Percentiles rank a stretch among this genome's conserved stretches.
phyloP scores from a whole-genome alignment of 2,113 vertebrate genomes.

The Oreochromis spilurus region DNA sequence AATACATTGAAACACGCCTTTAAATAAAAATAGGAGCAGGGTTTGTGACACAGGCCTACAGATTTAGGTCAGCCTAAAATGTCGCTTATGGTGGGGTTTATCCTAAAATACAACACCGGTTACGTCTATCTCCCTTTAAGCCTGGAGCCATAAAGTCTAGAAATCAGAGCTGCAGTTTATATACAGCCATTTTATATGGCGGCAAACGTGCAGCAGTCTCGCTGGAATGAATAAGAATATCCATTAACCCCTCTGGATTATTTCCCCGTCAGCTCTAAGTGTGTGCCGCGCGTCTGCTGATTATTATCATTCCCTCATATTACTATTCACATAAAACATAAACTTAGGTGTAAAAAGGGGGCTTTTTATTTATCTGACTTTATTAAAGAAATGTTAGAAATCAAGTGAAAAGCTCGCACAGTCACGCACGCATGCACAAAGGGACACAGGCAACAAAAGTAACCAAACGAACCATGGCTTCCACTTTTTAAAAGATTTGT shows the following conservation, averaged over 20 bases:
- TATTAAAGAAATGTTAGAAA: neutral
- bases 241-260: conserved; percentile 24
- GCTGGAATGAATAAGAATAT: conserved; percentile 31
- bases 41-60: neutral
- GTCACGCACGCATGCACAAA: neutral
- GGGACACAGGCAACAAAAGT: neutral
- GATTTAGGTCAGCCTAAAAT: conserved; percentile 27
- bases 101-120: conserved; percentile 20
- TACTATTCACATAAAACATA: neutral
- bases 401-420: neutral
- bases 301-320: neutral
- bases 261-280: conserved; percentile 3
- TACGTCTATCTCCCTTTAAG: conserved; percentile 17
- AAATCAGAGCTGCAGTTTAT: conserved; percentile 48
- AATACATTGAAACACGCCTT: neutral
- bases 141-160: conserved; percentile 51
- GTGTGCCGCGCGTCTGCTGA: neutral
- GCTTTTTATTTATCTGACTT: neutral
- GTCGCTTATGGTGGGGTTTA: conserved; percentile 13
- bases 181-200: conserved; percentile 40
- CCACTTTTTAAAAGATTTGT: neutral
- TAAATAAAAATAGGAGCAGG: neutral
- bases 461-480: neutral
- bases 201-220: conserved; percentile 28
- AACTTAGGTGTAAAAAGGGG: neutral